Conservation (phyloP, 2,888 invertebrate species). For the Cheilosia scutellata region DNA sequence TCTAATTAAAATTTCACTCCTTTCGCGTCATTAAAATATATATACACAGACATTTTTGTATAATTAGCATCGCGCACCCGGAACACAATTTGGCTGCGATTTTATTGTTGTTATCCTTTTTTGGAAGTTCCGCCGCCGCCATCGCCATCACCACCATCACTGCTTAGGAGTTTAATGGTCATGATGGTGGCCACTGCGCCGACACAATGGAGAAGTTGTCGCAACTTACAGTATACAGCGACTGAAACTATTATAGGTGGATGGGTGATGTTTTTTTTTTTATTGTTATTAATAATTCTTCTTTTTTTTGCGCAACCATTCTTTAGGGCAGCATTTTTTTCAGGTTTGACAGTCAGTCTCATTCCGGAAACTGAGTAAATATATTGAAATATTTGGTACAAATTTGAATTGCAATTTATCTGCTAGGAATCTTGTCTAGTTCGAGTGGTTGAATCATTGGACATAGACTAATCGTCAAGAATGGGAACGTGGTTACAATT, state of each 20-base stretch:
- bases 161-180: constrained; percentile 61
- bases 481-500: no score
- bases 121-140: constrained; percentile 59
- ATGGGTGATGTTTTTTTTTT: constrained; percentile 3
- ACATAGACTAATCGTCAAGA: no score
- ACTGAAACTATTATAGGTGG: constrained; percentile 46
- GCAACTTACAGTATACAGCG: constrained; percentile 16
- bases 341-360: constrained; percentile 9
- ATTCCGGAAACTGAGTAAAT: constrained; percentile 24
- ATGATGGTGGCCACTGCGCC: constrained; percentile 35
- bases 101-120: constrained; percentile 67
- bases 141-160: constrained; percentile 25
- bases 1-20: constrained; percentile 76
- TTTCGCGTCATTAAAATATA: constrained; percentile 75
- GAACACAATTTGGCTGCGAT: constrained; percentile 73
- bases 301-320: not conserved
- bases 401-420: no score
- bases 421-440: no score
- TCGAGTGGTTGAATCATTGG: no score
- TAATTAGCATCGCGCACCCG: constrained; percentile 74
- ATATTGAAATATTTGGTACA: not conserved
- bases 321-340: constrained; percentile 1
- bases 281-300: not conserved
- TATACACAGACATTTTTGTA: constrained; percentile 65
- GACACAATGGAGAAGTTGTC: constrained; percentile 35